These are phyloP conservation scores for Glyphotaelius pellucidus DNA, from an alignment of 2,888 invertebrate species.

Conservation along the genomic window DNA sequence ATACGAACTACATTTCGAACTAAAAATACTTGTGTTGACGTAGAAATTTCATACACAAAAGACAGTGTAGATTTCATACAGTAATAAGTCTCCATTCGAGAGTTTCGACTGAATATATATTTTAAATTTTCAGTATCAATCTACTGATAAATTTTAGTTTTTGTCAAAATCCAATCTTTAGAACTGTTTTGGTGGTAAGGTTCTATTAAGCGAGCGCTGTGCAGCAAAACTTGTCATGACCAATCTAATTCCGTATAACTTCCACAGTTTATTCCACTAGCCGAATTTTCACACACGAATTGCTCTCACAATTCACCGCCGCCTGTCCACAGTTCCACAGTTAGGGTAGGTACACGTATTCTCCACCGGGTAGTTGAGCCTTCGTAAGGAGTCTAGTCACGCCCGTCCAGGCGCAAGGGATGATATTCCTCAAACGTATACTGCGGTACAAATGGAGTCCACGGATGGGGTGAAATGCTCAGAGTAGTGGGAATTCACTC, in stretches of 20 bases:
- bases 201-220: neutral
- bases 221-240: neutral
- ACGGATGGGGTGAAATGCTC: neutral
- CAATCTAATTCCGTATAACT: neutral
- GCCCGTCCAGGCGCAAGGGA: neutral
- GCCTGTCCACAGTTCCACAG: neutral
- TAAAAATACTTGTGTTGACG: no score
- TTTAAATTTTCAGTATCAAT: no score
- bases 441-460: constrained; percentile 16
- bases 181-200: neutral
- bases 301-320: neutral
- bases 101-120: no score
- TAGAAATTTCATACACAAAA: no score
- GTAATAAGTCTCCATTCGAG: no score
- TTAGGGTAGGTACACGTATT: neutral
- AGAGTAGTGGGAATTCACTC: neutral
- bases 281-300: neutral
- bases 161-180: no score
- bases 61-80: no score
- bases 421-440: constrained; percentile 25
- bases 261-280: neutral
- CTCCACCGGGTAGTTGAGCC: neutral
- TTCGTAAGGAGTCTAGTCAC: constrained; percentile 26
- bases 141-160: no score
- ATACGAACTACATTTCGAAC: no score